Evolutionary conservation across 2,797 vertebrate species (phyloP).

Genomic region (Leontocebus nigricollis): DNA sequence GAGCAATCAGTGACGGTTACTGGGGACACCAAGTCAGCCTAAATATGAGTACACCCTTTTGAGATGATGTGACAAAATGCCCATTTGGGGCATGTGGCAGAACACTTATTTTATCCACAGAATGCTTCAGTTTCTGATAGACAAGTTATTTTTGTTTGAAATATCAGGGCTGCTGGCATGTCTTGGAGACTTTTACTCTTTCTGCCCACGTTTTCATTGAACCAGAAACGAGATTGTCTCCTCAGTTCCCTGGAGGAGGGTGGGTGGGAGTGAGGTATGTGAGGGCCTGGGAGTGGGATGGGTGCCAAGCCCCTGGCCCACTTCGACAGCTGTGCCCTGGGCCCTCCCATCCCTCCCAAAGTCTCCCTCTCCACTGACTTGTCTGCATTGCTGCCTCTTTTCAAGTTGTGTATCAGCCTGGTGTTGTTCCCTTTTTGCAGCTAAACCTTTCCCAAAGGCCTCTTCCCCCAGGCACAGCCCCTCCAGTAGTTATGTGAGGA

Average conservation of each 20-base stretch:
- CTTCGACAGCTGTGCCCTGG: fast-evolving
- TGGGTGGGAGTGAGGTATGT: not conserved
- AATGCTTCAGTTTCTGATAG: not conserved
- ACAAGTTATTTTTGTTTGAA: not conserved
- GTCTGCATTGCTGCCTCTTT: not conserved
- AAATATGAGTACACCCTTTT: not conserved
- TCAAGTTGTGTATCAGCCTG: not conserved
- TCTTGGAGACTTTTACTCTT: not conserved
- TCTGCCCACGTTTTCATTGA: not conserved
- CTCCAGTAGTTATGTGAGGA: slow-evolving; percentile 91
- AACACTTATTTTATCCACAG: not conserved
- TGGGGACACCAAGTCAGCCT: not conserved
- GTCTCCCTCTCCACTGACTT: not conserved
- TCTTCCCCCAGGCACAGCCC: slow-evolving; percentile 91
- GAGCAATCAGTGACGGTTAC: not conserved
- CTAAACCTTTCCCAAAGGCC: slow-evolving; percentile 90
- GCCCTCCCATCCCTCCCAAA: not conserved
- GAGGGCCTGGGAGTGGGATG: not conserved
- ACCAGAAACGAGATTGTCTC: not conserved
- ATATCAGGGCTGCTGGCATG: not conserved
- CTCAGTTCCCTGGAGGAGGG: not conserved
- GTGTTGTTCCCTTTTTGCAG: slow-evolving; percentile 82
- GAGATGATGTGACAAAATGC: not conserved
- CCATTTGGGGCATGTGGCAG: not conserved
- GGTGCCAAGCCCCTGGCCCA: not conserved